Evolutionary conservation across 1,140 invertebrate species (phyloP).

Genomic region (Nautilus pompilius): DNA sequence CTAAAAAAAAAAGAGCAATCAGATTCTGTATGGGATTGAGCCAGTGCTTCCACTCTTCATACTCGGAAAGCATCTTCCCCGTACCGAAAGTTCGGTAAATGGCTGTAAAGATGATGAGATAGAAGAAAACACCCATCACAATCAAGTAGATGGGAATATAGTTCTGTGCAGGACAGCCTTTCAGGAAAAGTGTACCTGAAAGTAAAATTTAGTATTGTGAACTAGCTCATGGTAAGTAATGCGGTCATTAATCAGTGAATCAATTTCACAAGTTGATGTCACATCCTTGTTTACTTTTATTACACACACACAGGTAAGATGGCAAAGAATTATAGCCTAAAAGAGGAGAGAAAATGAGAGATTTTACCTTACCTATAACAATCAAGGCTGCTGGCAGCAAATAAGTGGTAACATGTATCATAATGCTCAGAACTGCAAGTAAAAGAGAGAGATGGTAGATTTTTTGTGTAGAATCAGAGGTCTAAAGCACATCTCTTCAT

Average conservation of each 20-base stretch:
- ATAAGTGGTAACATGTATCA: no score
- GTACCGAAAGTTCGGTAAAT: no score
- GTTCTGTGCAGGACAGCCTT: slow-evolving; percentile 74
- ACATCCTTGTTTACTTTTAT: not conserved
- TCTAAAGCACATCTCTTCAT: no score
- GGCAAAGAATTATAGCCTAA: not conserved
- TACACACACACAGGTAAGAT: not conserved
- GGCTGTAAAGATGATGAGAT: no score
- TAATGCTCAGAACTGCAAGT: no score
- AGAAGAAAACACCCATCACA: slow-evolving; percentile 73
- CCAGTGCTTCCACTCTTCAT: no score
- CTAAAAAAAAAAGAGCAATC: no score
- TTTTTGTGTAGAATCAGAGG: no score
- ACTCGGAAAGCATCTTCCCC: no score
- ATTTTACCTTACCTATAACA: slow-evolving; percentile 58
- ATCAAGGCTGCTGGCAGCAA: slow-evolving; percentile 69
- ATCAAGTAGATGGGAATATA: slow-evolving; percentile 79
- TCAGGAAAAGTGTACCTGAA: slow-evolving; percentile 73
- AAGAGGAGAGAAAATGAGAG: not conserved
- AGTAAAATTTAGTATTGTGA: slow-evolving; percentile 2
- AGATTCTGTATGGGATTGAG: no score
- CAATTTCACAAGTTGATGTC: not conserved
- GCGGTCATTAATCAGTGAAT: not conserved
- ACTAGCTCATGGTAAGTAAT: not conserved
- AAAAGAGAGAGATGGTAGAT: no score